Percentiles rank a stretch among this genome's conserved stretches.
Evolutionary conservation across 2,797 vertebrate species (phyloP).

Genomic region (Oreochromis grahami): DNA sequence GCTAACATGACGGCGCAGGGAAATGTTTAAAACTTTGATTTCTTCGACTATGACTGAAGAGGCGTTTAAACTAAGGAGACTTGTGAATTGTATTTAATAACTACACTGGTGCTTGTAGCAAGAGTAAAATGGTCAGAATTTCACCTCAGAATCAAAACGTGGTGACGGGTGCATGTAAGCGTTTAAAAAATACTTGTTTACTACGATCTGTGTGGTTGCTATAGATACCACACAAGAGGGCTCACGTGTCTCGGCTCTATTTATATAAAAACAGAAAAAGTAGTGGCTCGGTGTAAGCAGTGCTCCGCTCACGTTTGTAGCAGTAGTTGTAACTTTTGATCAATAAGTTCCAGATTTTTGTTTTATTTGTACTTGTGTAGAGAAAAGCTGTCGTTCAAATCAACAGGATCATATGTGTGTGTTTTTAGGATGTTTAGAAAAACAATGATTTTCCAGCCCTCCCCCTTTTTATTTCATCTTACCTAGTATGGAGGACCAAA

Average conservation of each 20-base stretch:
- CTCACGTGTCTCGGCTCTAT: background rate
- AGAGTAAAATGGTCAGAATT: background rate
- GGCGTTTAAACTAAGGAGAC: background rate
- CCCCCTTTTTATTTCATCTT: background rate
- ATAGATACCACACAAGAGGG: background rate
- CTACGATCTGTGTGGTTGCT: slow-evolving; percentile 27
- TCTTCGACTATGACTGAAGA: background rate
- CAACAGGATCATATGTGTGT: background rate
- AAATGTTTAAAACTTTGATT: background rate
- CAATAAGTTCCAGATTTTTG: background rate
- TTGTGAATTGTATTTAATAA: background rate
- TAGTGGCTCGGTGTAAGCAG: background rate
- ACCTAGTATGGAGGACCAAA: background rate
- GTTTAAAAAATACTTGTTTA: slow-evolving; percentile 1
- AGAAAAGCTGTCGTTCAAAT: background rate
- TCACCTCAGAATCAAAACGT: background rate
- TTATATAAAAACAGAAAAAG: background rate
- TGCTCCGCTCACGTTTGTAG: slow-evolving; percentile 1
- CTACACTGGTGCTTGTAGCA: background rate
- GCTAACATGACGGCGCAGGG: background rate
- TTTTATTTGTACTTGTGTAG: background rate
- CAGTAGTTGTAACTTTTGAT: background rate
- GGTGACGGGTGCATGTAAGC: background rate
- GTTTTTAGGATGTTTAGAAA: background rate
- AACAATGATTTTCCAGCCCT: background rate